Evolutionary conservation across 2,797 vertebrate genomes (phyloP), one percentile per base, ranked within the genome.

Genomic region (Rhinella marina): DNA sequence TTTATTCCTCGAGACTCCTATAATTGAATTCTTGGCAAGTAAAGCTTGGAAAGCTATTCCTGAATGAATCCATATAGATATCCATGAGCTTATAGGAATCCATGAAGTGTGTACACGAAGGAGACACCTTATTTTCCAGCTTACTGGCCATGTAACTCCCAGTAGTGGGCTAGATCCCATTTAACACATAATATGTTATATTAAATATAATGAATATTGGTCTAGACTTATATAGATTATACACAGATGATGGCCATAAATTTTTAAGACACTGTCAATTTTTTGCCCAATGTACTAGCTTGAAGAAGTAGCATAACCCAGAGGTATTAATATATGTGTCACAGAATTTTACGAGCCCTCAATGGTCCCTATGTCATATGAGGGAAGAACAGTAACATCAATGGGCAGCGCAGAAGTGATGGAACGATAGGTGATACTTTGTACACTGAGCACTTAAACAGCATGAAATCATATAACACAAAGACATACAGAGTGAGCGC

Each of bases 1-100:
- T 61, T 73, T 23, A 84, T 84, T 73, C 41, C 68, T 59, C 68
- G 16, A 56, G 82, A 59, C 82, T 84, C 54, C 68, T 29, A 32
- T 84, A 84, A 84, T 84, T 84, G 82, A 84, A 84, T 75, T 84
- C 54, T 23, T 75, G 54, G 82, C 68, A 73, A 73, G 82, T 32
- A 25, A 57, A 84, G 66, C 82, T 73, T 72, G 56, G 52, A 57
- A 73, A 73, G 41, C 52, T 48, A 59, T 75, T 84, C 82, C 82
- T 84, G 82, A 59, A 70, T 75, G 82, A 75, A 61, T 75, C 23
- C 59, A 84, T 75, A 75, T 84, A 72, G 82, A 56, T 59, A 84
- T 84, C 68, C 52, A 84, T 84, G 82, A 73, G 82, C 82, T 73
- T 84, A 84, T 41, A 75, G 82, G 54, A 84, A 73, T 41, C 82